A percentile compares a stretch with the other conserved stretches of the same genome.
Conservation (phyloP, 23 tunicate genomes). For the Trididemnum miniatum region DNA sequence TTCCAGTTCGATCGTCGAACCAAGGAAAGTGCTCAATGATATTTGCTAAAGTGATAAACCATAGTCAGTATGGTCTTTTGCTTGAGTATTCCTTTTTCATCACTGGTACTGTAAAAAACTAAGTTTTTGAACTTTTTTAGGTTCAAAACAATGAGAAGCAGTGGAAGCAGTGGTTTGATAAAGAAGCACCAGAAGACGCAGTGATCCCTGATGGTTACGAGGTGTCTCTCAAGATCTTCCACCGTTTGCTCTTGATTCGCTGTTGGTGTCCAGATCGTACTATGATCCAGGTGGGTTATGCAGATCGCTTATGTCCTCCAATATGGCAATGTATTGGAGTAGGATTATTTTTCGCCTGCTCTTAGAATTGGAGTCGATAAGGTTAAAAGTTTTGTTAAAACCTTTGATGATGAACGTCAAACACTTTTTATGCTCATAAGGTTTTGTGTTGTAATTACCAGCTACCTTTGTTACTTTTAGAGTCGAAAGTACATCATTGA, state of each 20-base stretch:
- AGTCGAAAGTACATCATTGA: constrained; percentile 93
- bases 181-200: constrained; percentile 87
- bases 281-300: constrained; percentile 77
- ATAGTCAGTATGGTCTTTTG: too few species aligned
- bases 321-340: neutral
- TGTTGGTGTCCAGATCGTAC: constrained; percentile 97
- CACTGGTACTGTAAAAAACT: too few species aligned
- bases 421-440: too few species aligned
- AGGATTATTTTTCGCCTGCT: neutral
- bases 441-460: too few species aligned
- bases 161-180: constrained; percentile 97
- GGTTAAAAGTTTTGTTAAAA: neutral
- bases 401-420: neutral
- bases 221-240: constrained; percentile 74
- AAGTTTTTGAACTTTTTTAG: constrained; percentile 42
- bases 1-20: too few species aligned
- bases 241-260: constrained; percentile 77
- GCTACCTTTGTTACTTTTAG: constrained; percentile 24
- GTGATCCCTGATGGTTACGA: constrained; percentile 96
- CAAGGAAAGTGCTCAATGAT: too few species aligned
- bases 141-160: constrained; percentile 89
- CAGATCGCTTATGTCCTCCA: neutral
- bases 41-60: too few species aligned
- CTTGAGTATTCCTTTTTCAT: too few species aligned
- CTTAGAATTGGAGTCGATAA: neutral